phyloP scores from a whole-genome alignment of 2,797 vertebrate species.

The Onychomys leucogaster region DNA sequence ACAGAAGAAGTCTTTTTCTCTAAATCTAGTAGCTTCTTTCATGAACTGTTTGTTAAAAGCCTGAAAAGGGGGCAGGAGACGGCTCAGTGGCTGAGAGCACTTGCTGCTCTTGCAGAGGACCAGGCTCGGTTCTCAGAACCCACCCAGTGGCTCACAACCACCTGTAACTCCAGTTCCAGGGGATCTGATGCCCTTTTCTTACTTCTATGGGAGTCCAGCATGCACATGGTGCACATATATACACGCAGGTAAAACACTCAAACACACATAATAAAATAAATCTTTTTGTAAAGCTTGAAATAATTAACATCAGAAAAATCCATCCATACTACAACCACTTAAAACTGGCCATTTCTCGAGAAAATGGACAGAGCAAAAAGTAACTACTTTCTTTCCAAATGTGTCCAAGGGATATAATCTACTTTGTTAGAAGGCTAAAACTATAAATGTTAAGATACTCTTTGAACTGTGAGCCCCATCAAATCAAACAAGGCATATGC shows the following conservation, averaged over 20 bases:
- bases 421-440: constrained; percentile 67
- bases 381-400: constrained; percentile 65
- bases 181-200: neutral
- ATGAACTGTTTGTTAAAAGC: neutral
- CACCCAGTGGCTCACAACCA: too few species aligned
- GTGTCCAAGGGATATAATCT: constrained; percentile 65
- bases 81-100: neutral
- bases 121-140: neutral
- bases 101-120: neutral
- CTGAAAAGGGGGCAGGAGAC: neutral
- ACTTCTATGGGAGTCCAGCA: neutral
- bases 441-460: neutral
- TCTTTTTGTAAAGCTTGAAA: neutral
- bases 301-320: neutral
- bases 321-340: neutral
- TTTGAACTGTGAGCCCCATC: neutral
- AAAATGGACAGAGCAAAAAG: neutral
- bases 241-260: neutral
- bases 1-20: neutral
- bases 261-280: neutral
- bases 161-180: neutral
- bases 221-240: neutral
- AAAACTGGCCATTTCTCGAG: neutral
- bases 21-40: neutral
- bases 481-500: neutral